Conservation (phyloP, 2,797 vertebrate genomes). For the Coccyzus lansbergi region DNA sequence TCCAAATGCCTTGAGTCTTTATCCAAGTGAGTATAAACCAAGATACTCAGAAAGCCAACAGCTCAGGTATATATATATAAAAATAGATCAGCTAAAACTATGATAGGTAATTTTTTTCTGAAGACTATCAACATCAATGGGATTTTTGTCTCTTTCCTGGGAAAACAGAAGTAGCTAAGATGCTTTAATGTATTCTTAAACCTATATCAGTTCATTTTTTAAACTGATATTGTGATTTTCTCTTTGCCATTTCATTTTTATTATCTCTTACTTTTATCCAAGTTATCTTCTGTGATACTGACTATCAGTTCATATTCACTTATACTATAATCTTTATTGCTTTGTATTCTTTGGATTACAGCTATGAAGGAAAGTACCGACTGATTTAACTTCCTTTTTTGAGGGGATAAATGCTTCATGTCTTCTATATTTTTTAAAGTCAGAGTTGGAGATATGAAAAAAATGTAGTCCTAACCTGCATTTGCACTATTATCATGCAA, state of each 20-base stretch:
- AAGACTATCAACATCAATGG: background rate
- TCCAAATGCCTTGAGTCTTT: constrained; percentile 5
- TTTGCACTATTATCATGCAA: background rate
- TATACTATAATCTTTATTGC: background rate
- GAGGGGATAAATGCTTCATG: background rate
- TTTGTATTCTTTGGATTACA: background rate
- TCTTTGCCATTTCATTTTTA: background rate
- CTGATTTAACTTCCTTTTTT: background rate
- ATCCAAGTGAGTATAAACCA: background rate
- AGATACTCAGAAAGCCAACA: background rate
- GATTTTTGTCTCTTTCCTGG: background rate
- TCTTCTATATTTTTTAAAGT: background rate
- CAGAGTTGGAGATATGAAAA: background rate
- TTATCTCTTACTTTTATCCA: background rate
- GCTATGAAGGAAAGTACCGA: background rate
- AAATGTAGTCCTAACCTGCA: background rate
- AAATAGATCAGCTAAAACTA: background rate
- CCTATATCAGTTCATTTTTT: background rate
- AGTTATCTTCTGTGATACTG: background rate
- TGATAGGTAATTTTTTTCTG: background rate
- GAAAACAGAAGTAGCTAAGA: background rate
- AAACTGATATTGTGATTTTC: background rate
- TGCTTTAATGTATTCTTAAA: background rate
- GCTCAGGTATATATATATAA: background rate
- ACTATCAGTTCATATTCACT: background rate